Conservation (phyloP, 2,797 vertebrate species). For the Alauda arvensis region DNA sequence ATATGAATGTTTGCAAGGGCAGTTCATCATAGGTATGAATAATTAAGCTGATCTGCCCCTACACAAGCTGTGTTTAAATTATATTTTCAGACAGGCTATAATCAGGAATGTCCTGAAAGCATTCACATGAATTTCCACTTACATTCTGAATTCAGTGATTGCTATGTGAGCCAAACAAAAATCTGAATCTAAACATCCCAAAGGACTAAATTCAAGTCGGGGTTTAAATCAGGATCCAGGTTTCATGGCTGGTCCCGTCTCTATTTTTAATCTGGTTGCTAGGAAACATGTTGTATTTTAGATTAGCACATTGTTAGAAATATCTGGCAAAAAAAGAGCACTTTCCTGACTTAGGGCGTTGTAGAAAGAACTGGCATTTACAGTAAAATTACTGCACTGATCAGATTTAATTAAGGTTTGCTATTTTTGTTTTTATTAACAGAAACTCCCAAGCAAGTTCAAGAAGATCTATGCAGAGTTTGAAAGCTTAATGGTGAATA, state of each 20-base stretch:
- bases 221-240: slow-evolving; percentile 56
- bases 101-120: neutral
- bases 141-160: slow-evolving; percentile 32
- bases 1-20: slow-evolving; percentile 1
- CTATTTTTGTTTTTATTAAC: slow-evolving; percentile 71
- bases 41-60: slow-evolving; percentile 11
- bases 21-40: slow-evolving; percentile 4
- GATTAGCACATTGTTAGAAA: slow-evolving; percentile 62
- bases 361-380: slow-evolving; percentile 40
- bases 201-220: slow-evolving; percentile 38
- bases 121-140: neutral
- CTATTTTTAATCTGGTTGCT: slow-evolving; percentile 73
- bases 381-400: slow-evolving; percentile 20
- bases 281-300: slow-evolving; percentile 66
- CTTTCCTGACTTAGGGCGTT: slow-evolving; percentile 48
- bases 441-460: slow-evolving; percentile 99
- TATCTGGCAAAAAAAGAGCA: slow-evolving; percentile 56
- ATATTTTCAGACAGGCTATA: slow-evolving; percentile 10
- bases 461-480: slow-evolving; percentile 97
- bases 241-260: slow-evolving; percentile 56
- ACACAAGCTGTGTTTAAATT: neutral
- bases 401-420: slow-evolving; percentile 52
- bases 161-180: neutral
- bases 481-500: slow-evolving; percentile 96
- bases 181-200: slow-evolving; percentile 20